phyloP scores from a whole-genome alignment of 2,797 vertebrate species.

The Neostethus bicornis region DNA sequence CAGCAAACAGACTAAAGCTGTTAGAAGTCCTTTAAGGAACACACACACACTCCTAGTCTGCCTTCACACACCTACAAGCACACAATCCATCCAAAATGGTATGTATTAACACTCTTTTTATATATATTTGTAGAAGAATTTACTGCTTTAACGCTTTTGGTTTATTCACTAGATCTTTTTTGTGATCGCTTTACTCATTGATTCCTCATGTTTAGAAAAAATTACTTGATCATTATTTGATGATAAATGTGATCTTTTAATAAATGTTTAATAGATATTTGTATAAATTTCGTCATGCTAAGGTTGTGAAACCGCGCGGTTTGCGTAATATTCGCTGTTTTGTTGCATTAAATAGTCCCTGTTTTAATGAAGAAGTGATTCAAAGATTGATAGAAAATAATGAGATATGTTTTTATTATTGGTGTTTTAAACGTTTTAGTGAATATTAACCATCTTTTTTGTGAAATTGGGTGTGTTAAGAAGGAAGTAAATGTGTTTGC shows the following conservation, averaged over 20 bases:
- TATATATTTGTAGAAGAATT: too few relatives aligned
- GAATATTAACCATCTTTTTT: too few relatives aligned
- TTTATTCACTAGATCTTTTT: too few relatives aligned
- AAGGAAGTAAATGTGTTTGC: too few relatives aligned
- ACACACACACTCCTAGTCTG: slow-evolving; percentile 63
- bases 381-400: too few relatives aligned
- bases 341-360: slow-evolving; percentile 38
- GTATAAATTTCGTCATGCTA: slow-evolving; percentile 16
- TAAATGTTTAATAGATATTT: too few relatives aligned
- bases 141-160: too few relatives aligned
- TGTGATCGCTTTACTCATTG: slow-evolving; percentile 23
- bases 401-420: too few relatives aligned
- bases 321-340: slow-evolving; percentile 20
- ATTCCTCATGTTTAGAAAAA: slow-evolving; percentile 20
- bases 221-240: too few relatives aligned
- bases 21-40: slow-evolving; percentile 77
- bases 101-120: slow-evolving; percentile 70
- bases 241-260: too few relatives aligned
- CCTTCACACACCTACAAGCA: slow-evolving; percentile 69
- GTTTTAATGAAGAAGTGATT: slow-evolving; percentile 45
- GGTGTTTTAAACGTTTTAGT: too few relatives aligned
- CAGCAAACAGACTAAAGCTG: slow-evolving; percentile 73
- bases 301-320: slow-evolving; percentile 73
- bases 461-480: too few relatives aligned
- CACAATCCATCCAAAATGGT: slow-evolving; percentile 77